Conservation (phyloP, 2,113 vertebrate genomes). For the Smithornis capensis region DNA sequence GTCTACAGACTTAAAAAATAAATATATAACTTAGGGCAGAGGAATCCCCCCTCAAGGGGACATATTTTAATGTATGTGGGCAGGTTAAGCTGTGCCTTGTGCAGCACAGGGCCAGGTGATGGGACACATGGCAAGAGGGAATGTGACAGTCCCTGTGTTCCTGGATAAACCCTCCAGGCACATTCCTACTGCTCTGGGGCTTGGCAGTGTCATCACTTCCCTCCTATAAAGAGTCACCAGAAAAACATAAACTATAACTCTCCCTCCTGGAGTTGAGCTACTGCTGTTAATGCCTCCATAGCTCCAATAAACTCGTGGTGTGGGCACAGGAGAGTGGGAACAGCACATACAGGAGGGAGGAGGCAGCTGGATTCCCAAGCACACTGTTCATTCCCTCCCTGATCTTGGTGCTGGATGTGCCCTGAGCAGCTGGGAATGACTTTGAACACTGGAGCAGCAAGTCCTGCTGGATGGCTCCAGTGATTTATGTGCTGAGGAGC, state of each 20-base stretch:
- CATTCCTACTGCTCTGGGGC: neutral
- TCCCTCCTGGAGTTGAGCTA: neutral
- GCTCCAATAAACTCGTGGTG: rapidly evolving
- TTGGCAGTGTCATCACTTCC: neutral
- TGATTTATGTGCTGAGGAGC: neutral
- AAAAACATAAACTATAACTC: neutral
- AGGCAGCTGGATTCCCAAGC: neutral
- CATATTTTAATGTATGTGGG: rapidly evolving
- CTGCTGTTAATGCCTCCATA: neutral
- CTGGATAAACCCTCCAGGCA: neutral
- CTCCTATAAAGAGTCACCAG: neutral
- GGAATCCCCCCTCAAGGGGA: neutral
- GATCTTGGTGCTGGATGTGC: neutral
- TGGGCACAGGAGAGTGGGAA: neutral
- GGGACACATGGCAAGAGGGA: neutral
- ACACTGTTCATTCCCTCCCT: neutral
- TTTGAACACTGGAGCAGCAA: neutral
- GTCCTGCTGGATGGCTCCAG: neutral
- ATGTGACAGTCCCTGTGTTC: rapidly evolving
- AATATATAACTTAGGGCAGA: neutral
- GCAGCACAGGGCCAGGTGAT: neutral
- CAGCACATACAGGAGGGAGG: neutral
- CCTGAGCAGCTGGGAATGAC: neutral
- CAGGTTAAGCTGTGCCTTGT: neutral
- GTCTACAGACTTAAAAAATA: neutral